These are phyloP conservation scores for Tanypteryx hageni DNA, from an alignment of 2,888 invertebrate genomes.

Conservation along the genomic window DNA sequence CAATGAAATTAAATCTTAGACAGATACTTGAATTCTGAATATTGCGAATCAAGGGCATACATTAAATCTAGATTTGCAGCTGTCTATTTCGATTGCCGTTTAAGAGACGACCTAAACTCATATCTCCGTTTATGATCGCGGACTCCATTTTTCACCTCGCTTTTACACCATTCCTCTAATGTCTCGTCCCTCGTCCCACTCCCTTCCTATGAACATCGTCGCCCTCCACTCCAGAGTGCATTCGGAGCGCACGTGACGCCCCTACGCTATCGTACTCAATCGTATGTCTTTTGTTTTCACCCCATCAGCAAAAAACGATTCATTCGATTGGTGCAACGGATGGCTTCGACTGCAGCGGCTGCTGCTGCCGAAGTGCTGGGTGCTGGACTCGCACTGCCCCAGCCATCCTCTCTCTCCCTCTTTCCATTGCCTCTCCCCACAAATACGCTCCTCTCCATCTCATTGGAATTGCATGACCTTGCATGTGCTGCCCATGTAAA, in stretches of 20 bases:
- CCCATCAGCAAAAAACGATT: constrained; percentile 14
- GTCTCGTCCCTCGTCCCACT: not conserved
- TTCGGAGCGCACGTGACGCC: constrained; percentile 42
- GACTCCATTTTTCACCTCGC: not conserved
- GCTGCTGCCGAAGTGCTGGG: not conserved
- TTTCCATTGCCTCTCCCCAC: not conserved
- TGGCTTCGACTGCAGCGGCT: not conserved
- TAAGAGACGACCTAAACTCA: not conserved
- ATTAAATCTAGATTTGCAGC: not conserved
- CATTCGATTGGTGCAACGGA: not conserved
- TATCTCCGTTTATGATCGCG: not conserved
- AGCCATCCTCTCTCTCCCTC: not conserved
- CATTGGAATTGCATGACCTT: constrained; percentile 12
- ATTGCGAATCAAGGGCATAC: not conserved
- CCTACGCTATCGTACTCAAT: not conserved
- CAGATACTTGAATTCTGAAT: not conserved
- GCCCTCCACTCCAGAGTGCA: not conserved
- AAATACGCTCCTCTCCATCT: not conserved
- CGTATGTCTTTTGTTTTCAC: not conserved
- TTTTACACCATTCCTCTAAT: not conserved
- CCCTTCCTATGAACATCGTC: not conserved
- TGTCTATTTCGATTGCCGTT: not conserved
- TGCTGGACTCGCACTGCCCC: not conserved
- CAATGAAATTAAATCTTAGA: too few relatives aligned
- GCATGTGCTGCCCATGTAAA: not conserved